These are phyloP conservation scores for Cairina moschata DNA, from an alignment of 2,113 vertebrate genomes.

Conservation along the genomic window DNA sequence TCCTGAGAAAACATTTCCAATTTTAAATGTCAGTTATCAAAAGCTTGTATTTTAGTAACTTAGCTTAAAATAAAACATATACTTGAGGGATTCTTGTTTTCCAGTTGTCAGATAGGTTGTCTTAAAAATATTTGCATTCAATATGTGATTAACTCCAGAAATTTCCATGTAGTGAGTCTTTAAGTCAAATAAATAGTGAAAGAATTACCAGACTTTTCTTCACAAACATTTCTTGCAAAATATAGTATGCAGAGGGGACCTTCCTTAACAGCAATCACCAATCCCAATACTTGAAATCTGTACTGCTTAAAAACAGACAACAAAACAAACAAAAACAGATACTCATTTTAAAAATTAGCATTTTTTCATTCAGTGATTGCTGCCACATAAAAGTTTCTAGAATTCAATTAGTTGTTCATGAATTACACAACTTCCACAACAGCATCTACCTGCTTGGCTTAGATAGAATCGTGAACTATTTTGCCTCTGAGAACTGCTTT, in stretches of 20 bases:
- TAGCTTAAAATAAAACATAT: background rate
- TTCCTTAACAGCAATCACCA: background rate
- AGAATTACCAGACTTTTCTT: background rate
- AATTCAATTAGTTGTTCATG: background rate
- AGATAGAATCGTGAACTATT: background rate
- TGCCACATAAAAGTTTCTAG: background rate
- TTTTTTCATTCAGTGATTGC: background rate
- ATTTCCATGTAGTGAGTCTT: background rate
- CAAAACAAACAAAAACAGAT: background rate
- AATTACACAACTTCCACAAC: background rate
- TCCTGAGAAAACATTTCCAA: background rate
- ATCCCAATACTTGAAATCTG: background rate
- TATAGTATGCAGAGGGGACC: background rate
- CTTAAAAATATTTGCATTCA: background rate
- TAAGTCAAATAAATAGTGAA: background rate
- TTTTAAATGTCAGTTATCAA: background rate
- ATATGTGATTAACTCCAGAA: background rate
- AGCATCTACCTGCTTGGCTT: background rate
- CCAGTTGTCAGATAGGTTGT: background rate
- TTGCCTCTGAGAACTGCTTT: slow-evolving; percentile 2
- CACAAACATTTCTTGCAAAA: background rate
- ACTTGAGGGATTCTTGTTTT: background rate
- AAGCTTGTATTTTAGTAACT: background rate
- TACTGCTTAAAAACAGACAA: background rate
- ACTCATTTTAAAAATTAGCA: background rate